Base-by-base conservation (phyloP, 2,797 vertebrate genomes). In the Naso thynnoides region DNA sequence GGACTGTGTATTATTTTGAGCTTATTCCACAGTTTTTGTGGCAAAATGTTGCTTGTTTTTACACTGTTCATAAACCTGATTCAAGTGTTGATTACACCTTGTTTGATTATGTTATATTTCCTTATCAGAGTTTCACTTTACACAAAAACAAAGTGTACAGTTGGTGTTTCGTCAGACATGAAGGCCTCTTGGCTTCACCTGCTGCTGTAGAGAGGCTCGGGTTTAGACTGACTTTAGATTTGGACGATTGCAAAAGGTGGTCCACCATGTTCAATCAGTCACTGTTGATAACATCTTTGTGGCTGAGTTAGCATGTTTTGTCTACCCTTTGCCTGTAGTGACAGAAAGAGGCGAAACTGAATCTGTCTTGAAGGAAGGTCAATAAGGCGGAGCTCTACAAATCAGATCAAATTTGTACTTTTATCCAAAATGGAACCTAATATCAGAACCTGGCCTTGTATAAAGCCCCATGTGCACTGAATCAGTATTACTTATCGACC, bases 1-100 rank as follows among this genome's bases (percentile, higher is more conserved):
- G 54, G 53, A 62, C 33, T n/a, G 41, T 55, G 41, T 81, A 44
- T 81, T 87, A 58, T 83, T 81, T 72, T 55, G 62, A 42, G 64
- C 74, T 74, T 71, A 81, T 70, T 61, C 14, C 49, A 24, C n/a
- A 36, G 59, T 71, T 65, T 70, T 47, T 50, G 21, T 65, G 42
- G 70, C 69, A 42, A 68, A 71, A 64, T 36, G 3, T 62, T 42
- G 71, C 66, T 85, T 82, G 70, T 86, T 81, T 80, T 79, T 77
- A 68, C 64, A 8, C 53, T 54, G 45, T 60, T 64, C 42, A 50
- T 48, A 50, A 57, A 48, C 41, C 45, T 3, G 15, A 58, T 65
- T 24, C 18, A 44, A 21, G 2, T 59, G 63, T 54, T 45, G 62
- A 78, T 76, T 54, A 27, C 27, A 61, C 36, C 42, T 31, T 56